Evolutionary conservation across 92 coral and sea anemone species (phyloP).

Genomic region (Hydrozoanthus gracilis): DNA sequence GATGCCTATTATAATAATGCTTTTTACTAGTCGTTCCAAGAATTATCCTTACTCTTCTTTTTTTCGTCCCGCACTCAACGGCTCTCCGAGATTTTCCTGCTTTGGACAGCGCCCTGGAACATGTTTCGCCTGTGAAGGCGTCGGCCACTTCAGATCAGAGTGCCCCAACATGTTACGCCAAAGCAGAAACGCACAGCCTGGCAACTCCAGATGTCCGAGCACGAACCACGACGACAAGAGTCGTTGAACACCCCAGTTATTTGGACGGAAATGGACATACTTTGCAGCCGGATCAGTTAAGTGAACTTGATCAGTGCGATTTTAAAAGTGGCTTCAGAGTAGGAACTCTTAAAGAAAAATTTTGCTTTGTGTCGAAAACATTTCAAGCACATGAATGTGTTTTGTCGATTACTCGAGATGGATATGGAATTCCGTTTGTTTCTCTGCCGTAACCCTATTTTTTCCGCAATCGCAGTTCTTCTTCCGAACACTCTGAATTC

Average conservation of each 20-base stretch:
- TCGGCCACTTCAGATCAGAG: conserved; percentile 16
- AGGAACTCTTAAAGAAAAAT: no score
- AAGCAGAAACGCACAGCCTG: no score
- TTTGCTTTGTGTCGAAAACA: background rate
- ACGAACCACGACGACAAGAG: conserved; percentile 16
- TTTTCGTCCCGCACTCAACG: background rate
- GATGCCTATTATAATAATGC: background rate
- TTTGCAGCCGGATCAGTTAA: no score
- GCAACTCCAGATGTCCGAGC: background rate
- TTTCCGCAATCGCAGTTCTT: background rate
- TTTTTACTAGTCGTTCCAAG: background rate
- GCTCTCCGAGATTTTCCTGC: background rate
- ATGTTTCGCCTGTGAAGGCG: conserved; percentile 28
- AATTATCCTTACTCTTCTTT: conserved; percentile 8
- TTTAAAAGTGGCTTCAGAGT: no score
- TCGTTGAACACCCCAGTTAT: no score
- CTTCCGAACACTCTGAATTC: background rate
- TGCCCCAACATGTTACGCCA: no score
- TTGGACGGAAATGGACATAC: no score
- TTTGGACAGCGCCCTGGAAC: conserved; percentile 16
- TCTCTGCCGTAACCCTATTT: background rate
- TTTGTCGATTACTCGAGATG: background rate
- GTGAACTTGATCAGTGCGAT: no score
- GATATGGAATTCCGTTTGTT: background rate
- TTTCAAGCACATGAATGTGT: background rate